A percentile compares a stretch with the other conserved stretches of the same genome.
These are phyloP conservation scores for Drosophila colorata DNA, from an alignment of 2,888 invertebrate genomes.

Conservation along the genomic window DNA sequence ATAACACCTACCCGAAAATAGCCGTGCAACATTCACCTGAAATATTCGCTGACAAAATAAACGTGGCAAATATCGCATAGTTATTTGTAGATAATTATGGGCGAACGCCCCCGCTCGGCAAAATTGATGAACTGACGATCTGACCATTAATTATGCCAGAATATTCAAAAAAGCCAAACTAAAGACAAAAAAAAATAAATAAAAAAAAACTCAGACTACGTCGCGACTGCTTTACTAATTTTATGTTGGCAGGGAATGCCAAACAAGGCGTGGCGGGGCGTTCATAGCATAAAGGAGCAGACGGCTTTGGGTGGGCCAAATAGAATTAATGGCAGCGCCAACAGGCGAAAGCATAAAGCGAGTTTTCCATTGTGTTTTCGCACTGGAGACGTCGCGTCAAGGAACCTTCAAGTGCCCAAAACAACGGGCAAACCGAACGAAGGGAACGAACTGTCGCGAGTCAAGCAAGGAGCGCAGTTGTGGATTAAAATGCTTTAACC, in stretches of 20 bases:
- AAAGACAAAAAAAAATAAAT: slow-evolving; percentile 16
- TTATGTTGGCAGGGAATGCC: slow-evolving; percentile 2
- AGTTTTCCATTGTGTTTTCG: slow-evolving; percentile 50
- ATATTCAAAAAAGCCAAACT: slow-evolving; percentile 43
- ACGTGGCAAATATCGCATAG: slow-evolving; percentile 33
- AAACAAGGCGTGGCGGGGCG: slow-evolving; percentile 4
- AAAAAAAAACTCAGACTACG: slow-evolving; percentile 39
- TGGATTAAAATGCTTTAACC: slow-evolving; percentile 52
- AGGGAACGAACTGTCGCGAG: background rate
- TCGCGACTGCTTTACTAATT: slow-evolving; percentile 64
- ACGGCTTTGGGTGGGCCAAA: slow-evolving; percentile 36
- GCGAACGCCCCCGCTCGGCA: slow-evolving; percentile 25
- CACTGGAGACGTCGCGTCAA: slow-evolving; percentile 64
- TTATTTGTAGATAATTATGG: slow-evolving; percentile 57
- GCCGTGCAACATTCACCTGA: slow-evolving; percentile 3
- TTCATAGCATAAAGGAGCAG: slow-evolving; percentile 44
- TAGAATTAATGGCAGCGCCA: slow-evolving; percentile 68
- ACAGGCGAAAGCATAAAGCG: slow-evolving; percentile 61
- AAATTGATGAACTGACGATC: slow-evolving; percentile 57
- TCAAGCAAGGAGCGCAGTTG: slow-evolving; percentile 11
- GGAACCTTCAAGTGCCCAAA: slow-evolving; percentile 67
- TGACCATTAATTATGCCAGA: slow-evolving; percentile 67
- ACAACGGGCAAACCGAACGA: slow-evolving; percentile 8
- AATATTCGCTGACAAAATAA: slow-evolving; percentile 35
- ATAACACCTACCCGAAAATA: background rate